Conservation (phyloP, 2,888 invertebrate genomes). For the Melipona bicolor region DNA sequence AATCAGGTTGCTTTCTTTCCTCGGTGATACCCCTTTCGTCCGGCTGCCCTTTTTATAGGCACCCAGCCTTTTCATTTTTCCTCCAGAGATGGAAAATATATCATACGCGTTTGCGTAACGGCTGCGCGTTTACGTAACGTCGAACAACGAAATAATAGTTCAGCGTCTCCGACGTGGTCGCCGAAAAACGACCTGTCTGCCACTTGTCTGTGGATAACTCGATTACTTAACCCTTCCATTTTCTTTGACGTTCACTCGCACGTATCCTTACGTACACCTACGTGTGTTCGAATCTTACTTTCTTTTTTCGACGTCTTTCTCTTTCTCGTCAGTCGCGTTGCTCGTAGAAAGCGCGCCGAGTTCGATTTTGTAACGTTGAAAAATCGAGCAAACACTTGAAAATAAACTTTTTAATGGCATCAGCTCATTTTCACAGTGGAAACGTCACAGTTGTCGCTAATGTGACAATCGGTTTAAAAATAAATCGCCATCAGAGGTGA, state of each 20-base stretch:
- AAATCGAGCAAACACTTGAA: no score
- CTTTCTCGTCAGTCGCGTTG: rapidly evolving
- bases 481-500: no score
- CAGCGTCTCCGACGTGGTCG: not conserved
- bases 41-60: conserved; percentile 31
- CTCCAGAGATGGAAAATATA: not conserved
- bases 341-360: no score
- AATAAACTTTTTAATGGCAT: no score
- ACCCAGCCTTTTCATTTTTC: conserved; percentile 37
- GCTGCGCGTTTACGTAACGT: conserved; percentile 38
- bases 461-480: no score
- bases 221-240: not conserved
- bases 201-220: not conserved
- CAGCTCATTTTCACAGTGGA: no score
- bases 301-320: not conserved
- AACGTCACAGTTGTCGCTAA: no score
- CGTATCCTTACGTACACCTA: not conserved
- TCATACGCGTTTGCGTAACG: conserved; percentile 32
- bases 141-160: conserved; percentile 31
- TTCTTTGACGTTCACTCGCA: not conserved
- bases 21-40: conserved; percentile 35
- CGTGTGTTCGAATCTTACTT: not conserved
- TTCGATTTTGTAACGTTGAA: no score
- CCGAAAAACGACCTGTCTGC: not conserved
- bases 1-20: conserved; percentile 41